Conservation (phyloP, 30 jellyfish, hydroid and myxozoan species). For the Hydractinia echinata region DNA sequence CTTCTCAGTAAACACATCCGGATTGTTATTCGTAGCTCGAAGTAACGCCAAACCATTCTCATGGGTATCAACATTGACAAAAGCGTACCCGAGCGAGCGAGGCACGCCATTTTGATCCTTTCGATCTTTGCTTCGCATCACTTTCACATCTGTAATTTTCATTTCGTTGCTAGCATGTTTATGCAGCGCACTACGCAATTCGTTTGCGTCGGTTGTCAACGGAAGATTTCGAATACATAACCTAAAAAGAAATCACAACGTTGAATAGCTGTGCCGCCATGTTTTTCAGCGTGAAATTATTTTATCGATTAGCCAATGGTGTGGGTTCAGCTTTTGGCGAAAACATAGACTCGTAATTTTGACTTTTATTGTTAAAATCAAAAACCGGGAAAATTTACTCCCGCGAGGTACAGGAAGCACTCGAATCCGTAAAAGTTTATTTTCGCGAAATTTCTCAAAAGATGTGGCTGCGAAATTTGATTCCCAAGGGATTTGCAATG, state of each 20-base stretch:
- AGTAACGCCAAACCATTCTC: conserved; percentile 67
- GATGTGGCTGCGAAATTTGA: too few relatives aligned
- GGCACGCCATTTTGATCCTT: conserved; percentile 58
- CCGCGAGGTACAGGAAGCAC: too few relatives aligned
- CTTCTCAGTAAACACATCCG: conserved; percentile 64
- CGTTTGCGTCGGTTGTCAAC: conserved; percentile 40
- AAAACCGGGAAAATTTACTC: too few relatives aligned
- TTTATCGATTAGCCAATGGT: too few relatives aligned
- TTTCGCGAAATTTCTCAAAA: too few relatives aligned
- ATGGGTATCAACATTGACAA: conserved; percentile 66
- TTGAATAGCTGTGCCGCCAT: too few relatives aligned
- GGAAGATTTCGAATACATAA: conserved; percentile 91
- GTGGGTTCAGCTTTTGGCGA: too few relatives aligned
- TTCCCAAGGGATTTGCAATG: too few relatives aligned
- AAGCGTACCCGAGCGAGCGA: conserved; percentile 87
- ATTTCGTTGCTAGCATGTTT: conserved; percentile 31
- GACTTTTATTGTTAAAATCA: too few relatives aligned
- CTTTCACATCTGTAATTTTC: conserved; percentile 36
- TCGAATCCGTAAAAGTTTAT: too few relatives aligned
- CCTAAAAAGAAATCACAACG: conserved; percentile 38
- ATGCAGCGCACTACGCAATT: conserved; percentile 26
- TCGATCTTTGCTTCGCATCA: conserved; percentile 87
- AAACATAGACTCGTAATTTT: too few relatives aligned
- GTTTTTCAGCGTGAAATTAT: too few relatives aligned
- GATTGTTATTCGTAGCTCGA: conserved; percentile 70